phyloP scores from a whole-genome alignment of 1,140 invertebrate species.

The Macrobrachium rosenbergii region DNA sequence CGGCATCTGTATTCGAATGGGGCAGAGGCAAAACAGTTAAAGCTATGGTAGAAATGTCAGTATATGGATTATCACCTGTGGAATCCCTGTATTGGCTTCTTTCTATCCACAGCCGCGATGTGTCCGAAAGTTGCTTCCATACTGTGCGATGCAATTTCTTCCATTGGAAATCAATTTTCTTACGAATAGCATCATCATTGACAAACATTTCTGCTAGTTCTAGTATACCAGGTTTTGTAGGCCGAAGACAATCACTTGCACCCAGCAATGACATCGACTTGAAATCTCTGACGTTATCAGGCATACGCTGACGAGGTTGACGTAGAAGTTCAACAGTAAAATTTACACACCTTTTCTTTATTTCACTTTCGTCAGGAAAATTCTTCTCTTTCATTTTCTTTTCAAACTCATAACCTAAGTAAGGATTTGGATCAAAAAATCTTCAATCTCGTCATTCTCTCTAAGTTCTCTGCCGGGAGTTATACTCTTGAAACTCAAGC shows the following conservation, averaged over 20 bases:
- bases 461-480: conserved; percentile 20
- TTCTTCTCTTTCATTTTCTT: background rate
- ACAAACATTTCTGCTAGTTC: conserved; percentile 37
- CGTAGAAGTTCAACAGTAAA: conserved; percentile 38
- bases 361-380: conserved; percentile 39
- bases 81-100: background rate
- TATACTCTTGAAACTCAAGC: background rate
- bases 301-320: conserved; percentile 30
- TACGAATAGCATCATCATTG: conserved; percentile 11
- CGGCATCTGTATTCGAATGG: too few species aligned
- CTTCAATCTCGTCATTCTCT: too few species aligned
- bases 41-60: too few species aligned
- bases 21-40: too few species aligned
- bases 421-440: too few species aligned
- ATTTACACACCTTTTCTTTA: conserved; percentile 18
- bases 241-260: too few species aligned
- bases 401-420: too few species aligned
- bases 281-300: conserved; percentile 25
- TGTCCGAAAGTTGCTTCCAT: background rate
- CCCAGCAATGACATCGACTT: conserved; percentile 16
- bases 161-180: conserved; percentile 26
- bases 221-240: conserved; percentile 32
- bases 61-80: background rate
- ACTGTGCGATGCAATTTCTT: conserved; percentile 24
- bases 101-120: conserved; percentile 17